Evolutionary conservation across 2,797 vertebrate genomes (phyloP).

Genomic region (Ciconia nigra): DNA sequence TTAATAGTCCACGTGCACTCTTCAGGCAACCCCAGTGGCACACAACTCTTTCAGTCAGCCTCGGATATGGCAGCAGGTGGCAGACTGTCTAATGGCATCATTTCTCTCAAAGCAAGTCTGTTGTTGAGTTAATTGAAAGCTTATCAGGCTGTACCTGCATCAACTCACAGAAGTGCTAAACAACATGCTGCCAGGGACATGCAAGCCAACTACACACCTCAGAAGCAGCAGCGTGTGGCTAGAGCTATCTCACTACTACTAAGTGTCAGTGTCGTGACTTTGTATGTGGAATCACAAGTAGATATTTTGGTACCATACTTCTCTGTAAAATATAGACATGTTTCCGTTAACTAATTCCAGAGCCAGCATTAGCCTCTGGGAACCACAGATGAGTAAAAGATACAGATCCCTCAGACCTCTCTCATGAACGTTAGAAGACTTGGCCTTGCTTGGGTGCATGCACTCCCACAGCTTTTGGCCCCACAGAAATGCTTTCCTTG

Average conservation of each 20-base stretch:
- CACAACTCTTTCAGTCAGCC: background rate
- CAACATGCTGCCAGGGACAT: rapidly evolving
- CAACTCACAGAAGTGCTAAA: background rate
- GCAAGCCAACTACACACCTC: background rate
- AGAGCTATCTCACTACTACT: background rate
- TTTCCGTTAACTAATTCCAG: background rate
- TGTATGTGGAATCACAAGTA: background rate
- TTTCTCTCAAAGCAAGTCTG: background rate
- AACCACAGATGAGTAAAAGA: background rate
- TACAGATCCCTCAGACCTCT: background rate
- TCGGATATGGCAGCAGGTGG: background rate
- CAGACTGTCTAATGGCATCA: background rate
- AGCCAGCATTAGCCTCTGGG: background rate
- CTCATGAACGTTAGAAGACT: background rate
- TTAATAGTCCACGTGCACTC: background rate
- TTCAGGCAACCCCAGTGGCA: background rate
- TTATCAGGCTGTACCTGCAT: background rate
- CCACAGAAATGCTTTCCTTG: background rate
- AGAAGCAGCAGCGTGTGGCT: background rate
- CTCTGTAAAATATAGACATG: background rate
- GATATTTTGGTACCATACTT: background rate
- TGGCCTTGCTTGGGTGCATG: background rate
- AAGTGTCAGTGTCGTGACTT: background rate
- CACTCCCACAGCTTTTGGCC: background rate
- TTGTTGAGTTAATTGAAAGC: background rate